phyloP scores from a whole-genome alignment of 1,140 invertebrate species.

The Lucilia sericata region DNA sequence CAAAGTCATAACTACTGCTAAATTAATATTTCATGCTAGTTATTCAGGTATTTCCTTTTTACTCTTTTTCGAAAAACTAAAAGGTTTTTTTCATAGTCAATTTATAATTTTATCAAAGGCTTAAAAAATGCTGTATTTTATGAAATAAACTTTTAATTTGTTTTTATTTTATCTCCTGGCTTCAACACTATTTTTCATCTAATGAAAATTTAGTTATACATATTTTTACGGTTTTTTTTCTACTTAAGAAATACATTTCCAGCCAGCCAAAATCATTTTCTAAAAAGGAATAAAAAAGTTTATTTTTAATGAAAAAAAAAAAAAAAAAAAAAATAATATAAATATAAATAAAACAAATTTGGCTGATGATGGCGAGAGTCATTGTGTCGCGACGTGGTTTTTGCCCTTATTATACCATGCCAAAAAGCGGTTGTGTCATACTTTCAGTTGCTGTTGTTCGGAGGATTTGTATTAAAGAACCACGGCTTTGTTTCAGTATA shows the following conservation, averaged over 20 bases:
- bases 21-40: too few species aligned
- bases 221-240: too few species aligned
- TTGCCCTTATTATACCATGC: conserved; percentile 1
- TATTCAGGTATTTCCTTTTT: too few species aligned
- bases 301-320: not conserved
- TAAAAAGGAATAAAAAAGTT: not conserved
- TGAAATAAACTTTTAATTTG: too few species aligned
- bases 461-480: not conserved
- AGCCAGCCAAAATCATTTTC: not conserved
- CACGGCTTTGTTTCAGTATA: not conserved
- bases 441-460: conserved; percentile 3
- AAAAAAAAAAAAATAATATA: not conserved
- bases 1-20: too few species aligned
- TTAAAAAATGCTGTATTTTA: too few species aligned
- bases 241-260: not conserved
- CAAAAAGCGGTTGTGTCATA: conserved; percentile 5
- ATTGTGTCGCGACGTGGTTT: conserved; percentile 22
- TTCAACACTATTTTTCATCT: not conserved
- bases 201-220: not conserved
- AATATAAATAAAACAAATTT: conserved; percentile 18
- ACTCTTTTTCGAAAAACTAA: too few species aligned
- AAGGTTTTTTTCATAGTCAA: too few species aligned
- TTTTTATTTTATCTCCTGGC: not conserved
- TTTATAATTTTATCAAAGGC: too few species aligned
- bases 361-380: conserved; percentile 24